Evolutionary conservation across 2,113 vertebrate genomes (phyloP), one percentile per base, ranked within the genome.

Genomic region (Larimichthys polyactis): DNA sequence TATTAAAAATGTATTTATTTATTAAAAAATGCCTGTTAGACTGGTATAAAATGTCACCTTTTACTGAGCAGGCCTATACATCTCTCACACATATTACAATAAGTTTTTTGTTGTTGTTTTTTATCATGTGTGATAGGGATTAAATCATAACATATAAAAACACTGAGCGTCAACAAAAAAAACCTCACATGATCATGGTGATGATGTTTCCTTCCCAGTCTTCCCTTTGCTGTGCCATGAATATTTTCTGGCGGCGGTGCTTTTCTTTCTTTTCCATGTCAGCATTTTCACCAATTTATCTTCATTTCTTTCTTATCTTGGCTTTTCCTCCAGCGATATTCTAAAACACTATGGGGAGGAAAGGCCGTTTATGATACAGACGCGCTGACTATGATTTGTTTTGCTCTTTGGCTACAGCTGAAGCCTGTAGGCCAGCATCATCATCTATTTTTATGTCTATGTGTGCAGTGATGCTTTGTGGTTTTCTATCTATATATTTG

Each of bases 261-360:
- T 9, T 40, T 40, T 40, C 36, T 63, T 43, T 73, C 6, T 54
- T 68, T 75, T 57, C 14, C 49, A 62, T 44, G 63, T 82, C 54
- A 69, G 62, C 60, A 44, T 57, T 57, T 63, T 32, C 16, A 7
- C 24, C 14, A 49, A n/a, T 69, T 71, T 22, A 48, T 66, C 14
- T 58, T 76, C 60, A 16, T 59, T 73, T 63, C 14, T 24, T 62
- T 24, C 57, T 72, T 57, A 12, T 24, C 4, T 62, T 32, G 27
- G 19, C 32, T 48, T 60, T 32, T 59, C 10, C 44, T 75, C 32
- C 32, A 59, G 46, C 44, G 49, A 48, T 58, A 36, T 63, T 70
- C 17, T 58, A 29, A 3, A 7, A 44, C 43, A 60, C 29, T 2
- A 44, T n/a, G 40, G 2, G 22, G 68, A 72, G 12, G 15, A 36